phyloP scores from a whole-genome alignment of 2,113 vertebrate species.

The Pagrus major region DNA sequence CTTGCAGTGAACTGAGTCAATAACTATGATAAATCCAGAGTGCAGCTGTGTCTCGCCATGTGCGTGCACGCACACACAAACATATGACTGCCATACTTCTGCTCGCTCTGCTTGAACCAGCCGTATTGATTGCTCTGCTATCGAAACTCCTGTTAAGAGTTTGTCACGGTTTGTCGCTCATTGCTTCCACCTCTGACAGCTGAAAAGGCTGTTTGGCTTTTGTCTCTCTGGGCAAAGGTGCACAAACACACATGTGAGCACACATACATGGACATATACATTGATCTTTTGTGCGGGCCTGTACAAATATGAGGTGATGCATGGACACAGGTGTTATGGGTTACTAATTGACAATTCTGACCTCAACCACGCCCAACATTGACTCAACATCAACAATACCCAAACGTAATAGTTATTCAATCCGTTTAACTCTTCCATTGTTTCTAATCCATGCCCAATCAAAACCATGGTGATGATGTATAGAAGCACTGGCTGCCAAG shows the following conservation, averaged over 20 bases:
- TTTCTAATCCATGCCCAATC: neutral
- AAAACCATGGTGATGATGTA: neutral
- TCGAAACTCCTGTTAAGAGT: slow-evolving; percentile 56
- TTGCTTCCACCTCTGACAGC: slow-evolving; percentile 55
- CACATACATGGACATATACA: neutral
- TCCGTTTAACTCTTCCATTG: neutral
- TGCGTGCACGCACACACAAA: slow-evolving; percentile 38
- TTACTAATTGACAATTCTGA: neutral
- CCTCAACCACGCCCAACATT: neutral
- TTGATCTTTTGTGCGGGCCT: too few relatives aligned
- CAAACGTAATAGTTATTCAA: neutral
- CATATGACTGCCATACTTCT: slow-evolving; percentile 38
- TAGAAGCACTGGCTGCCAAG: neutral
- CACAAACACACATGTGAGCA: neutral
- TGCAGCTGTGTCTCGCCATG: slow-evolving; percentile 46
- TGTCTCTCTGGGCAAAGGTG: slow-evolving; percentile 12
- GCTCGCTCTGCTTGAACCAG: slow-evolving; percentile 54
- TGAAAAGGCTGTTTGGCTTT: slow-evolving; percentile 26
- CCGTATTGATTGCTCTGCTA: slow-evolving; percentile 64
- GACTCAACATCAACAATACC: neutral
- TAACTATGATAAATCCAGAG: slow-evolving; percentile 64
- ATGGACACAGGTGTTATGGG: too few relatives aligned
- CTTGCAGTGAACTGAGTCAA: slow-evolving; percentile 66
- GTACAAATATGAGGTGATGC: too few relatives aligned
- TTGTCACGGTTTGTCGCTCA: slow-evolving; percentile 48